Evolutionary conservation across 2,113 vertebrate species (phyloP), one percentile per base, ranked within the genome.

Genomic region (Ophthalmotilapia sp.): DNA sequence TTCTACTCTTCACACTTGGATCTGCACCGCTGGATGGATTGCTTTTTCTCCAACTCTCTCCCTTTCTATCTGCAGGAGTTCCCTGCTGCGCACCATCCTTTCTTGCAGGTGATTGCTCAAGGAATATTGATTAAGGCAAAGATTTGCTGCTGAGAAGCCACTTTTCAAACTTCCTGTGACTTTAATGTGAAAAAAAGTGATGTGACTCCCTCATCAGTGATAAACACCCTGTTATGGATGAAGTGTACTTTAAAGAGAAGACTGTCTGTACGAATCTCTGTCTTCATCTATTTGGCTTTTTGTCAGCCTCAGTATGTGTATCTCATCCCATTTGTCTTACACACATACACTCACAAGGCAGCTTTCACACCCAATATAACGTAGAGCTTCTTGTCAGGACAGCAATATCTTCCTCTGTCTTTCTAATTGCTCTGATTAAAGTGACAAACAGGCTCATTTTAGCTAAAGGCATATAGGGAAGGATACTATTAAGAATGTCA

Each of bases 111-210:
- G 96, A 96, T 96, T 96, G 95, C 95, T 91, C 87, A 79, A 88
- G 90, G 95, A 96, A 96, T 96, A 96, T 96, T 96, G 96, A 96
- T 96, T 93, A 93, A 94, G 86, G 91, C 75, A 87, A 90, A 89
- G 91, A 92, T 94, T 93, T 90, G 90, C 88, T 93, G 89, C 94
- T 93, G 91, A 93, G 92, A 94, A 94, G 93, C 94, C 90, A 90
- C 94, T 95, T 94, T 92, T 93, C 60, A 91, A 95, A 95, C 95
- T 95, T 94, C 89, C 89, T 85, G 84, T 79, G 91, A 93, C 92
- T 94, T 92, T 92, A 94, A 94, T 89, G 92, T 93, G 90, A 93
- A 89, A 91, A 81, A 88, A 90, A 94, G 85, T 75, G 88, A 90
- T 60, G 55, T 12, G 83, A 87, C 83, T 87, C 65, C 60, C 77